Evolutionary conservation across 2,797 vertebrate species (phyloP), one percentile per base, ranked within the genome.

Genomic region (Orientallactaga sibirica): DNA sequence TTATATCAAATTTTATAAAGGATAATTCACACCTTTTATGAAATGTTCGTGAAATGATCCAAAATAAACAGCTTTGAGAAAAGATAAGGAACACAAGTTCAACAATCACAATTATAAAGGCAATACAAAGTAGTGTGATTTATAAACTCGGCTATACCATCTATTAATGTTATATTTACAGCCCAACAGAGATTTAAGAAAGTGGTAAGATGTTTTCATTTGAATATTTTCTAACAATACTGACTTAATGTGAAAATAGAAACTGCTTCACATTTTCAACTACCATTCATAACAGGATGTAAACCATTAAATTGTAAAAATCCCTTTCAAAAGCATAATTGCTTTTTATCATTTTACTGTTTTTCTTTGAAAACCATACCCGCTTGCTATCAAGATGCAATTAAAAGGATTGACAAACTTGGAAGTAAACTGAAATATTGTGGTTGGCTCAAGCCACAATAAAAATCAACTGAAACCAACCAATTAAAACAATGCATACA

Each of bases 291-390:
- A 82, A 96, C 95, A 97, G 85, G 66, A 93, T 94, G 80, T 55
- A 93, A 27, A 93, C 29, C 90, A 89, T 85, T 93, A 96, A 97
- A 62, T 93, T 85, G 85, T 94, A 15, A 94, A 83, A 75, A 90
- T 67, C 81, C 19, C 85, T 87, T 91, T 64, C 76, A 73, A 96
- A 64, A 83, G 64, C 70, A 81, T 78, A 84, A 91, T 95, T 75
- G 66, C 29, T 86, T 43, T 95, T 93, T 86, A 96, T 89, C 85
- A 95, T 83, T 95, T 96, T 90, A 86, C 84, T 37, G 86, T 93
- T 97, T 97, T 98, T 97, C 93, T 97, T 97, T 97, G 96, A 97
- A 96, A 97, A 98, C 92, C 96, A 98, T 97, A 98, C 97, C 95
- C 94, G 93, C 92, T 82, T 98, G 97, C 97, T 93, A 96, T 92